A percentile compares a stretch with the other conserved stretches of the same genome.
Evolutionary conservation across 2,888 invertebrate species (phyloP).

Genomic region (Mythimna pallens): DNA sequence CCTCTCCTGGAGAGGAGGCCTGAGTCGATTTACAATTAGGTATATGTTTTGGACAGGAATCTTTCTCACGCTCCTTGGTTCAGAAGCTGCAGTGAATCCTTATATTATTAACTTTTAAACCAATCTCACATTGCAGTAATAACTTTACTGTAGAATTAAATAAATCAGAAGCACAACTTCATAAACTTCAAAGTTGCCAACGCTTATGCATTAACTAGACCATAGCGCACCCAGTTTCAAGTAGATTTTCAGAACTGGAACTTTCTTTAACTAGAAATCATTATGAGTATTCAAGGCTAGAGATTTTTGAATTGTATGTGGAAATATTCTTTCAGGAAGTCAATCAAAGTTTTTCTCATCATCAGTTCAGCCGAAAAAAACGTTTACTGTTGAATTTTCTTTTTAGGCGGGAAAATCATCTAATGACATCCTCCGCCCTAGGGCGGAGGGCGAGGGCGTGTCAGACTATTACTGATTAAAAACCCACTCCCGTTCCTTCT

Average conservation of each 20-base stretch:
- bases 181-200: conserved; percentile 30
- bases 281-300: background rate
- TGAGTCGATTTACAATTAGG: background rate
- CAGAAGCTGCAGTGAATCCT: background rate
- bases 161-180: conserved; percentile 24
- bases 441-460: too few relatives aligned
- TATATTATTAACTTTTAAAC: conserved; percentile 16
- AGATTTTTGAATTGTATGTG: background rate
- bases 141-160: conserved; percentile 30
- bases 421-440: too few relatives aligned
- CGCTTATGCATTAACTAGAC: conserved; percentile 33
- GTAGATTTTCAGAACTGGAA: conserved; percentile 9
- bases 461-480: too few relatives aligned
- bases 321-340: too few relatives aligned
- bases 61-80: background rate
- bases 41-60: background rate
- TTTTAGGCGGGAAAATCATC: too few relatives aligned
- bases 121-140: conserved; percentile 12
- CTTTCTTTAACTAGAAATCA: conserved; percentile 18
- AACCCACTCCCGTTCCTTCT: too few relatives aligned
- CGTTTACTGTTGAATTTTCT: too few relatives aligned
- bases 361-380: too few relatives aligned
- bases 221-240: conserved; percentile 14
- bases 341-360: too few relatives aligned
- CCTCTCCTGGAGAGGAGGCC: too few relatives aligned